Conservation (phyloP, 2,888 invertebrate genomes). For the Heliconius ethilla region DNA sequence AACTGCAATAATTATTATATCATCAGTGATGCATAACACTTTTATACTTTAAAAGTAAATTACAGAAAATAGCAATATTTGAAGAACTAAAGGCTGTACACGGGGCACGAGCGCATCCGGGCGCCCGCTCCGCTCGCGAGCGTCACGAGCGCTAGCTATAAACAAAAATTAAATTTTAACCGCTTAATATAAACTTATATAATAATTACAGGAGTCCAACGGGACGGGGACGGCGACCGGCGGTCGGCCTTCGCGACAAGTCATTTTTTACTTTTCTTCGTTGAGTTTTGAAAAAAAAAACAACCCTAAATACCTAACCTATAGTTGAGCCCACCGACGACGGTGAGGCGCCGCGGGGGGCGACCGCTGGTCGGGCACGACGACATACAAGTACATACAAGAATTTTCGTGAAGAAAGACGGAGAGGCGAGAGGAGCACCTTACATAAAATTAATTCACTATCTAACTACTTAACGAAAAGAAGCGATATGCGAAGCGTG, state of each 20-base stretch:
- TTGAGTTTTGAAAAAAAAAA: no score
- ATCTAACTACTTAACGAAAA: constrained; percentile 68
- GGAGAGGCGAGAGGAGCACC: constrained; percentile 18
- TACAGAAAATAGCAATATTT: background rate
- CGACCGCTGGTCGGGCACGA: background rate
- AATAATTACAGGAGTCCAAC: constrained; percentile 37
- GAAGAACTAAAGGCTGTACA: background rate
- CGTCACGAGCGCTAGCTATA: constrained; percentile 23
- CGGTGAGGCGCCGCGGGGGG: background rate
- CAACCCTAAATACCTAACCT: no score
- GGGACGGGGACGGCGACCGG: background rate
- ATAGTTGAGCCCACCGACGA: no score
- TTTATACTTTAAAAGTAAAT: background rate
- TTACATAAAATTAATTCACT: constrained; percentile 62
- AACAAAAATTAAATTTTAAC: constrained; percentile 38
- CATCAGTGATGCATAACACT: background rate
- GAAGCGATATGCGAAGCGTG: constrained; percentile 61
- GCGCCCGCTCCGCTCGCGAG: background rate
- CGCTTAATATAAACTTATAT: constrained; percentile 41
- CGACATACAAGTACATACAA: background rate
- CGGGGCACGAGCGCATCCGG: background rate
- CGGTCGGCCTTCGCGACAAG: background rate
- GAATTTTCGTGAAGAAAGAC: constrained; percentile 10
- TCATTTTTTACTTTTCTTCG: background rate
- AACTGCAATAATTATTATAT: background rate